A percentile compares a stretch with the other conserved stretches of the same genome.
Evolutionary conservation across 1,140 invertebrate species (phyloP).

Genomic region (Lucilia cuprina): DNA sequence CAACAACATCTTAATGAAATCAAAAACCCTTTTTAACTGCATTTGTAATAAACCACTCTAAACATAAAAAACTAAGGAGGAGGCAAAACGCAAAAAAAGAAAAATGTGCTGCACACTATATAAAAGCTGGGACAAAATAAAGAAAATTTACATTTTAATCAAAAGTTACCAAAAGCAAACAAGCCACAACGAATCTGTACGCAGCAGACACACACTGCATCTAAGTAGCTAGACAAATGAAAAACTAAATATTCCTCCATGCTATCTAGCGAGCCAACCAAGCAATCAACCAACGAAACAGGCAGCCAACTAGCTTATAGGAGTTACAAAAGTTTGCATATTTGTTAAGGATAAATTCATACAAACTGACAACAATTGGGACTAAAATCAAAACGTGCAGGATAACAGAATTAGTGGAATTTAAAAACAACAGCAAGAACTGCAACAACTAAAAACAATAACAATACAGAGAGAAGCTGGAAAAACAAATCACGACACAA

Average conservation of each 20-base stretch:
- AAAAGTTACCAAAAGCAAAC: background rate
- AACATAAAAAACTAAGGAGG: background rate
- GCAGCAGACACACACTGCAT: background rate
- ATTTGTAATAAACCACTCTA: background rate
- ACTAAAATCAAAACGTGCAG: background rate
- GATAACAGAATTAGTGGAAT: background rate
- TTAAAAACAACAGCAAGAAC: background rate
- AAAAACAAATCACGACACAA: background rate
- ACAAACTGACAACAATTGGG: background rate
- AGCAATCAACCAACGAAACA: background rate
- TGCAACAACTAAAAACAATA: background rate
- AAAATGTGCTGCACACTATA: background rate
- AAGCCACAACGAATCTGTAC: background rate
- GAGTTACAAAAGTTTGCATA: background rate
- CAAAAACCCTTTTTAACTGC: slow-evolving; percentile 11
- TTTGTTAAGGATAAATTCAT: background rate
- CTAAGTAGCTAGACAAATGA: background rate
- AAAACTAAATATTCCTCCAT: background rate
- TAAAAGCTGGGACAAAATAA: background rate
- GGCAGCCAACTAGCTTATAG: background rate
- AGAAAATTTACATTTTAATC: slow-evolving; percentile 35
- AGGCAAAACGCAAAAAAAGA: background rate
- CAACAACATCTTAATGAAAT: slow-evolving; percentile 5
- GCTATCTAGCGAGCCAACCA: background rate
- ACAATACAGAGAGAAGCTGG: background rate